Conservation (phyloP, 2,888 invertebrate genomes). For the Dugesia japonica region DNA sequence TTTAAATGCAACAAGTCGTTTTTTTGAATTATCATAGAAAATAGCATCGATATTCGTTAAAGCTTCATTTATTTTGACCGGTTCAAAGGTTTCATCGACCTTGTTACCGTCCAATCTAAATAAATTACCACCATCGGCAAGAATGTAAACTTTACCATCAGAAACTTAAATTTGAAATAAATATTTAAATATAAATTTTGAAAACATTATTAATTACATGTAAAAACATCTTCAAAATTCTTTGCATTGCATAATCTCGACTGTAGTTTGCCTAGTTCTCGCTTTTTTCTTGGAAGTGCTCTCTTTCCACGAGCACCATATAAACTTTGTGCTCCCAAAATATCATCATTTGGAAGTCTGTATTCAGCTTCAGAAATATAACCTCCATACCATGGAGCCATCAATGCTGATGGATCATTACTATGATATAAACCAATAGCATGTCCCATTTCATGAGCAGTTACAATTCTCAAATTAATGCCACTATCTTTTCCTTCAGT, state of each 20-base stretch:
- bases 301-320: background rate
- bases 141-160: background rate
- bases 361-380: background rate
- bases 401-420: background rate
- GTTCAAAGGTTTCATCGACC: background rate
- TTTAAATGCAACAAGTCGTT: background rate
- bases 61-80: background rate
- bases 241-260: background rate
- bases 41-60: background rate
- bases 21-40: background rate
- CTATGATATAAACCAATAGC: constrained; percentile 7
- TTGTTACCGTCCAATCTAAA: background rate
- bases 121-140: background rate
- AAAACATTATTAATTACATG: background rate
- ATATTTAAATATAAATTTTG: background rate
- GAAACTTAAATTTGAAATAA: background rate
- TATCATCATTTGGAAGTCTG: background rate
- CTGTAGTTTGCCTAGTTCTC: background rate
- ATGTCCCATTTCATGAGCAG: constrained; percentile 8
- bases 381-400: constrained; percentile 10
- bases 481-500: background rate
- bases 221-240: background rate
- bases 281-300: background rate
- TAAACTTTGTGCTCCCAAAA: background rate
- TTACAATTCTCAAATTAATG: background rate